Conservation (phyloP, 2,888 invertebrate species). For the Rhingia rostrata region DNA sequence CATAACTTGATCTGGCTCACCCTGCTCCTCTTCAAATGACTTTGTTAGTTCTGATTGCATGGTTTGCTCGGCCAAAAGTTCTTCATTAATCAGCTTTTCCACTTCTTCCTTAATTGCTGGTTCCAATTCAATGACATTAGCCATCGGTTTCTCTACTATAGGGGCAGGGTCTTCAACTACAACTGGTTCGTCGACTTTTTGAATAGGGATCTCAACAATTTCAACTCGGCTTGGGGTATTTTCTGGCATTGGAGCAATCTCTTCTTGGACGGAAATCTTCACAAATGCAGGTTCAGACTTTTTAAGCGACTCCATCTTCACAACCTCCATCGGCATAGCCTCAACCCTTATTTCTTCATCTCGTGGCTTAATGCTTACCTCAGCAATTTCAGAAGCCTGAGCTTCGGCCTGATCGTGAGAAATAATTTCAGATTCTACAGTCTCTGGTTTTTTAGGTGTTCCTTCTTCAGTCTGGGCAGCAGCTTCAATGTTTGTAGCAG, state of each 20-base stretch:
- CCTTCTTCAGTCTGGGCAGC: slow-evolving; percentile 50
- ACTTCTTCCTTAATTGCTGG: slow-evolving; percentile 13
- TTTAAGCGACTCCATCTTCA: slow-evolving; percentile 7
- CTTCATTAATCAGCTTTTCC: slow-evolving; percentile 4
- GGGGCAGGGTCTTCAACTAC: not conserved
- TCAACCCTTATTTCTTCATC: slow-evolving; percentile 16
- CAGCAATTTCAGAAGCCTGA: slow-evolving; percentile 77
- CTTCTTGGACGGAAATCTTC: slow-evolving; percentile 6
- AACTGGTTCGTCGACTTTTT: slow-evolving; percentile 47
- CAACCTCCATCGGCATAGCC: slow-evolving; percentile 6
- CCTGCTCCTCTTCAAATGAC: not conserved
- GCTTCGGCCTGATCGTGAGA: slow-evolving; percentile 60
- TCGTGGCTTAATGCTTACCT: slow-evolving; percentile 75
- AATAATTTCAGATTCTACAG: slow-evolving; percentile 35
- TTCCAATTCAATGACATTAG: not conserved
- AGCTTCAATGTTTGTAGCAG: slow-evolving; percentile 75
- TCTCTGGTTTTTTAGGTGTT: slow-evolving; percentile 68
- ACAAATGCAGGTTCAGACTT: not conserved
- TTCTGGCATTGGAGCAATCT: slow-evolving; percentile 39
- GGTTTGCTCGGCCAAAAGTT: not conserved
- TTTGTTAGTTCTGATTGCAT: slow-evolving; percentile 39
- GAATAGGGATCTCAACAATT: slow-evolving; percentile 60
- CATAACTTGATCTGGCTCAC: slow-evolving; percentile 11
- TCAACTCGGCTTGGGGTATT: slow-evolving; percentile 38
- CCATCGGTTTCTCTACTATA: slow-evolving; percentile 2